Conservation (phyloP, 2,113 vertebrate species). For the Toxostoma redivivum region DNA sequence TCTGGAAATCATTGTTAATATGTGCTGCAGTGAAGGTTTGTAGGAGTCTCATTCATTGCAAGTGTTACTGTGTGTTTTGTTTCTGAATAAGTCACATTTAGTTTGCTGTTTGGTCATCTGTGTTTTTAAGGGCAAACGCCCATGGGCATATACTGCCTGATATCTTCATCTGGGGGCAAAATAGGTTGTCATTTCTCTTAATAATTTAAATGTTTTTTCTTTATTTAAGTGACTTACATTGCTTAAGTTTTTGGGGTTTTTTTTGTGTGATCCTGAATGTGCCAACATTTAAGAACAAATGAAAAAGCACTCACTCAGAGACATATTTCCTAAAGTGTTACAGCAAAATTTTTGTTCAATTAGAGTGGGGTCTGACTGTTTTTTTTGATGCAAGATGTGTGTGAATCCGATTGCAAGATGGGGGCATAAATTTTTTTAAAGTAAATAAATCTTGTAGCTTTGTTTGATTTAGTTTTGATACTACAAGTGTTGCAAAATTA, state of each 20-base stretch:
- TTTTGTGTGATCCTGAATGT: neutral
- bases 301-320: neutral
- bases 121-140: neutral
- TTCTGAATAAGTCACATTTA: neutral
- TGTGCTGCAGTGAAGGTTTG: slow-evolving; percentile 95
- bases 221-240: neutral
- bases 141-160: neutral
- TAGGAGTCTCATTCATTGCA: neutral
- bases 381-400: neutral
- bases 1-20: slow-evolving; percentile 95
- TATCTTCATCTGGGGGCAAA: neutral
- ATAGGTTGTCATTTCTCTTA: neutral
- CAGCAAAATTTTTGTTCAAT: neutral
- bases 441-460: neutral
- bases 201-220: neutral
- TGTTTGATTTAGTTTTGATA: neutral
- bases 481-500: neutral
- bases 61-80: neutral
- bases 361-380: neutral
- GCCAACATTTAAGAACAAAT: neutral
- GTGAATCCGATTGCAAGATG: neutral
- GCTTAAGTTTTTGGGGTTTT: neutral
- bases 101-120: neutral
- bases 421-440: neutral
- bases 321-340: neutral